Evolutionary conservation across 2,113 vertebrate genomes (phyloP).

Genomic region (Alethe castanea): DNA sequence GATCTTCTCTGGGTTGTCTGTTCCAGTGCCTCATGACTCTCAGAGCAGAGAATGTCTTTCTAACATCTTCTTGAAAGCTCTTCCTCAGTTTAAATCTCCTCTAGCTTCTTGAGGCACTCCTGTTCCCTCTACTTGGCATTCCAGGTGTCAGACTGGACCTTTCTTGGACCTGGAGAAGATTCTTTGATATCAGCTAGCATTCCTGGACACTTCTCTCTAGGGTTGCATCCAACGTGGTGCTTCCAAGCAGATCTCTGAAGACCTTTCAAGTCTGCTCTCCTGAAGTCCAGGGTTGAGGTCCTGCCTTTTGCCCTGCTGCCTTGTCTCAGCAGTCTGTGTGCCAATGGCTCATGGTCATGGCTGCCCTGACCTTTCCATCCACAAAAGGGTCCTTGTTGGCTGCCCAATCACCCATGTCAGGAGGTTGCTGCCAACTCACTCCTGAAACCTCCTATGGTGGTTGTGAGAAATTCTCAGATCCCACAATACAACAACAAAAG

Average conservation of each 20-base stretch:
- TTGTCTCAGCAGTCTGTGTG: background rate
- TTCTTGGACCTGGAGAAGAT: background rate
- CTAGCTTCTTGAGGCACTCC: too few species aligned
- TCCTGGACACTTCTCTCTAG: background rate
- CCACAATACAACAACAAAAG: background rate
- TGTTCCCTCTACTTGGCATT: too few species aligned
- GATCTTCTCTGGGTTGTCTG: background rate
- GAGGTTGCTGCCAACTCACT: background rate
- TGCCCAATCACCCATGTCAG: background rate
- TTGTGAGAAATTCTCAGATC: background rate
- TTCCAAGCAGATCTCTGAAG: background rate
- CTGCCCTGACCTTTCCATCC: background rate
- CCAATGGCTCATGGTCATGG: background rate
- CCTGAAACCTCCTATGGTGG: background rate
- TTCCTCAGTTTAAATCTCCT: too few species aligned
- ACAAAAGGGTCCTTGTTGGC: background rate
- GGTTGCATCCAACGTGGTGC: background rate
- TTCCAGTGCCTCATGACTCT: background rate
- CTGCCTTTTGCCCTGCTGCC: background rate
- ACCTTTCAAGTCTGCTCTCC: background rate
- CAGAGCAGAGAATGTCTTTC: too few species aligned
- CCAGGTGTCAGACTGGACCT: background rate
- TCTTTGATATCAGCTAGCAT: background rate
- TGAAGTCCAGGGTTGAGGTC: background rate
- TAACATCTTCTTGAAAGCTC: too few species aligned